Percentiles rank a stretch among this genome's conserved stretches.
Evolutionary conservation across 2,797 vertebrate genomes (phyloP).

Genomic region (Allenopithecus nigroviridis): DNA sequence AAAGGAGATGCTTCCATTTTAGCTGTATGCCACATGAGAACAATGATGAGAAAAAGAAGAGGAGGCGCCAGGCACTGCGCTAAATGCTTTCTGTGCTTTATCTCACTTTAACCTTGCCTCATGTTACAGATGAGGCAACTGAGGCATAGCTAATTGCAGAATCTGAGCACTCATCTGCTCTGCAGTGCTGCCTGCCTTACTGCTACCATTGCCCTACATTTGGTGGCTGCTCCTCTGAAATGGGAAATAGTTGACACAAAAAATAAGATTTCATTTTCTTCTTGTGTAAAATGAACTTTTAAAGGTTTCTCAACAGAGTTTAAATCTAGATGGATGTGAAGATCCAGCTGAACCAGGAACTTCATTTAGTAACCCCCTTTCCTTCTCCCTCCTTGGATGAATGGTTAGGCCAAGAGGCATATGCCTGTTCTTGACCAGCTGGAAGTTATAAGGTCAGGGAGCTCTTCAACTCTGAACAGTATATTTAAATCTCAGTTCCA

Average conservation of each 20-base stretch:
- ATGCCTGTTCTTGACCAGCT: neutral
- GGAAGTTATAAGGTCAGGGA: neutral
- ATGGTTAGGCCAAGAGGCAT: constrained; percentile 40
- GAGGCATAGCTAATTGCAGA: neutral
- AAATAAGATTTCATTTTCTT: neutral
- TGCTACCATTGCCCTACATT: rapidly evolving
- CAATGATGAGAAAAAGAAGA: neutral
- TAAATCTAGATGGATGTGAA: constrained; percentile 58
- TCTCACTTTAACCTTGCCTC: neutral
- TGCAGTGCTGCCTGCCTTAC: neutral
- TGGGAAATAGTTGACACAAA: constrained; percentile 31
- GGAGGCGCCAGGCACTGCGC: neutral
- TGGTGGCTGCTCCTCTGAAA: constrained; percentile 29
- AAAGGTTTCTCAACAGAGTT: constrained; percentile 45
- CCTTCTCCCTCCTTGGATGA: neutral
- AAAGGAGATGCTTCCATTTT: neutral
- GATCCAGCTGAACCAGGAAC: constrained; percentile 5
- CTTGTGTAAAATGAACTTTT: constrained; percentile 48
- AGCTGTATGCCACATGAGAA: neutral
- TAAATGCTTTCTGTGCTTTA: neutral
- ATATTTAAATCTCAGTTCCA: neutral
- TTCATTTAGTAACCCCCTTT: neutral
- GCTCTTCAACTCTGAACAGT: neutral
- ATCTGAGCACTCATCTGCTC: rapidly evolving
- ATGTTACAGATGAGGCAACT: neutral